Conservation (phyloP, 2,888 invertebrate genomes). For the Elgonia sp. region DNA sequence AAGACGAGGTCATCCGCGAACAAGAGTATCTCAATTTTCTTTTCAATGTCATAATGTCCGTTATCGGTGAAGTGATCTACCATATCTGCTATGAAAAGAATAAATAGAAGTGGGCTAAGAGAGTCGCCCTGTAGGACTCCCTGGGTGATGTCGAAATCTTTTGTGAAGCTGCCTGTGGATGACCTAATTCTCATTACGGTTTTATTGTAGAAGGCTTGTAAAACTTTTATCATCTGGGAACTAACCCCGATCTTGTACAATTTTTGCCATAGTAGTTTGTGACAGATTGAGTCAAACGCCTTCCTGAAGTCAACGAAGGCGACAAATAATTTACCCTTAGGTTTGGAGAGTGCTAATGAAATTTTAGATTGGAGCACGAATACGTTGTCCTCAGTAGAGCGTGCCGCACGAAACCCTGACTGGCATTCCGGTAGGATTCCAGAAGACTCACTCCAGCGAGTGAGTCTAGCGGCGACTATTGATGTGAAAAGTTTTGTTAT, state of each 20-base stretch:
- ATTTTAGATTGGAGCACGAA: conserved; percentile 17
- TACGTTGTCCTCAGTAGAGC: conserved; percentile 31
- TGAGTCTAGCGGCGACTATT: neutral
- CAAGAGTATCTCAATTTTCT: too few relatives aligned
- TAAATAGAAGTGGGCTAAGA: neutral
- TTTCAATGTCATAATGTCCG: too few relatives aligned
- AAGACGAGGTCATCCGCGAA: too few relatives aligned
- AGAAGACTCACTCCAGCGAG: neutral
- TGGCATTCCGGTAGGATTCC: neutral
- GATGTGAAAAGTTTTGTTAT: too few relatives aligned
- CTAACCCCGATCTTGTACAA: conserved; percentile 21
- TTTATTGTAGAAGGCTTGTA: conserved; percentile 20
- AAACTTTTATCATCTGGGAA: neutral
- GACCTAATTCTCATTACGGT: neutral
- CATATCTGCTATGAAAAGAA: neutral
- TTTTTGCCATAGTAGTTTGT: conserved; percentile 39
- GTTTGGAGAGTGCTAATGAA: neutral
- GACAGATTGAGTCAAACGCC: conserved; percentile 40
- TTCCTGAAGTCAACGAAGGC: conserved; percentile 48
- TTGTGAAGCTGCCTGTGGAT: neutral
- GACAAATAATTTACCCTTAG: conserved; percentile 36
- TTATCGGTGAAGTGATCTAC: neutral
- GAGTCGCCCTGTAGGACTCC: neutral
- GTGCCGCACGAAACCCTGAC: neutral
- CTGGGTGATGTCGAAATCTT: neutral